A percentile compares a stretch with the other conserved stretches of the same genome.
phyloP scores from a whole-genome alignment of 1,140 invertebrate genomes.

The Eumeta japonica region DNA sequence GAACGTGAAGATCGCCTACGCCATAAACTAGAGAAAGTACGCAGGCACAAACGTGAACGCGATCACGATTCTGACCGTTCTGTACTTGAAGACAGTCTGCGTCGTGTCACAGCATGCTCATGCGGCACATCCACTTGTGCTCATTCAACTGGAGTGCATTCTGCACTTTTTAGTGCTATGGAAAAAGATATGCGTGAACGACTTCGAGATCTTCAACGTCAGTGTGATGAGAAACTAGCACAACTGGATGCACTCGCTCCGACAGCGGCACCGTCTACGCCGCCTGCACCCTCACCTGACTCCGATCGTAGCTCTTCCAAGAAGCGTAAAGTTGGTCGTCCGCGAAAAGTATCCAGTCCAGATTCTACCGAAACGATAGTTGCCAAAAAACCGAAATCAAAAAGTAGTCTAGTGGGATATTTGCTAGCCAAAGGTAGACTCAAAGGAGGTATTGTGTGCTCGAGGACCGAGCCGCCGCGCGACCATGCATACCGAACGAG shows the following conservation, averaged over 20 bases:
- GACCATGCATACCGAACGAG: slow-evolving; percentile 46
- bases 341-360: slow-evolving; percentile 69
- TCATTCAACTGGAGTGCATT: slow-evolving; percentile 38
- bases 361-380: slow-evolving; percentile 76
- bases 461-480: slow-evolving; percentile 54
- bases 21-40: slow-evolving; percentile 46
- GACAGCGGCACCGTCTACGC: slow-evolving; percentile 31
- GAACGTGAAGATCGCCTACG: slow-evolving; percentile 38
- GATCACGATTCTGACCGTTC: slow-evolving; percentile 32
- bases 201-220: slow-evolving; percentile 75
- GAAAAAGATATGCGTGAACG: slow-evolving; percentile 78
- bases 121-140: slow-evolving; percentile 30
- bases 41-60: slow-evolving; percentile 44
- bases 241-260: slow-evolving; percentile 71
- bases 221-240: slow-evolving; percentile 80
- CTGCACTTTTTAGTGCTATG: slow-evolving; percentile 68
- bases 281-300: slow-evolving; percentile 42
- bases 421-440: slow-evolving; percentile 64
- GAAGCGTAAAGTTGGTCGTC: slow-evolving; percentile 80
- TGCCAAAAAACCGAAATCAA: slow-evolving; percentile 72
- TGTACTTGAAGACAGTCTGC: slow-evolving; percentile 40
- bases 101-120: slow-evolving; percentile 41
- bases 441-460: slow-evolving; percentile 57
- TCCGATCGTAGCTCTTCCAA: slow-evolving; percentile 64
- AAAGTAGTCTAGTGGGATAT: slow-evolving; percentile 64